Conservation (phyloP, 37 sponge, comb jelly and placozoan genomes). For the Theonella swinhoei region DNA sequence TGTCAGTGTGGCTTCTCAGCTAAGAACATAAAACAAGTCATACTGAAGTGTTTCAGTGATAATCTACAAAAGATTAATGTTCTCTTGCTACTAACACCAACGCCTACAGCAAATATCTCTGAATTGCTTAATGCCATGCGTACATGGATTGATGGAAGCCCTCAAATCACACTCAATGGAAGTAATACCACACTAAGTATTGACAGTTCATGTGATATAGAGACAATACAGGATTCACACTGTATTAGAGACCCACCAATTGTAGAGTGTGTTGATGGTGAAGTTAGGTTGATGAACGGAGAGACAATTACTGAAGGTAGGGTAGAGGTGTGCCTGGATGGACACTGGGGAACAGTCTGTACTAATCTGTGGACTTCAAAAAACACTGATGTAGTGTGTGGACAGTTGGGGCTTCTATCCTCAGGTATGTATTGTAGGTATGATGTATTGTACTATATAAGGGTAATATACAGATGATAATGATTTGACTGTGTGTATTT, state of each 20-base stretch:
- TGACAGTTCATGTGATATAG: too few species aligned
- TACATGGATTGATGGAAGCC: not conserved
- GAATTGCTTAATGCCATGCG: not conserved
- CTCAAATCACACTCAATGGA: not conserved
- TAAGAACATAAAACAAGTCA: not conserved
- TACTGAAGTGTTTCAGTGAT: not conserved
- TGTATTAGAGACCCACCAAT: too few species aligned
- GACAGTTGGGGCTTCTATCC: constrained; percentile 12
- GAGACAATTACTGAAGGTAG: constrained; percentile 6
- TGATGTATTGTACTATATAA: too few species aligned
- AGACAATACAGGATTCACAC: too few species aligned
- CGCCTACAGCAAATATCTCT: not conserved
- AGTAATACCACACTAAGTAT: too few species aligned
- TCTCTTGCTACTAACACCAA: not conserved
- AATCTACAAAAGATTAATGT: not conserved
- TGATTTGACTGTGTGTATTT: too few species aligned
- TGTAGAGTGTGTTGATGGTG: not conserved
- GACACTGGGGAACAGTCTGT: constrained; percentile 50
- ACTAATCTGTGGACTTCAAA: constrained; percentile 21
- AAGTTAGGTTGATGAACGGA: not conserved
- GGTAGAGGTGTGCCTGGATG: constrained; percentile 14
- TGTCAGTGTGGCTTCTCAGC: not conserved
- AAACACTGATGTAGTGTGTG: constrained; percentile 35
- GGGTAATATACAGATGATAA: too few species aligned
- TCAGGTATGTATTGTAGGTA: too few species aligned